These are phyloP conservation scores for Melanogrammus aeglefinus DNA, from an alignment of 2,797 vertebrate species.

Conservation along the genomic window DNA sequence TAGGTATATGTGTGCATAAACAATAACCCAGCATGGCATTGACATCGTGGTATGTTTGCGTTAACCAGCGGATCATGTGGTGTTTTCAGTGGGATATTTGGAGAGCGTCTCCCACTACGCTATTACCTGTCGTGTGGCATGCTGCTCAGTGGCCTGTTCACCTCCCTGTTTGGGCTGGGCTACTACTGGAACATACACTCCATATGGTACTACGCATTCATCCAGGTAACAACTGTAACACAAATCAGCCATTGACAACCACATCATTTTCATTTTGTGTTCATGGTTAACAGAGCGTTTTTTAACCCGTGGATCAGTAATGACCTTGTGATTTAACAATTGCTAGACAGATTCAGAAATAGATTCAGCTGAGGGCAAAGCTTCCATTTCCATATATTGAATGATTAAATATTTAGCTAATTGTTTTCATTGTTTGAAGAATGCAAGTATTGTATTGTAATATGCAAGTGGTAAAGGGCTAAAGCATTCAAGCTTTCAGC, in stretches of 20 bases:
- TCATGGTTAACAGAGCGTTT: background rate
- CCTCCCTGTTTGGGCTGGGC: slow-evolving; percentile 85
- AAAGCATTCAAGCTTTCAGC: background rate
- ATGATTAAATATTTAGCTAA: background rate
- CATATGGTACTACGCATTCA: slow-evolving; percentile 85
- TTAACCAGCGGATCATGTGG: background rate
- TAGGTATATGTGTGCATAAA: slow-evolving; percentile 68
- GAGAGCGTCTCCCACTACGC: slow-evolving; percentile 90
- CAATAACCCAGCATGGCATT: background rate
- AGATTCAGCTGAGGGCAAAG: background rate
- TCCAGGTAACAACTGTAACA: slow-evolving; percentile 78
- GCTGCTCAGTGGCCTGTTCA: slow-evolving; percentile 89
- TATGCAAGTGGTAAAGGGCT: background rate
- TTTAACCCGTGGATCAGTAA: background rate
- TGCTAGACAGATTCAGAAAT: background rate
- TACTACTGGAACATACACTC: slow-evolving; percentile 92
- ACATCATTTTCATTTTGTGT: background rate
- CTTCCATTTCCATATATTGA: background rate
- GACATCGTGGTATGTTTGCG: background rate
- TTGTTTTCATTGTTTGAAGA: background rate
- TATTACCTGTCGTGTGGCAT: slow-evolving; percentile 91
- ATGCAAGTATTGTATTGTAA: background rate
- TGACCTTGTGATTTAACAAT: background rate
- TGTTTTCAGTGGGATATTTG: slow-evolving; percentile 86
- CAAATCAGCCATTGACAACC: too few species aligned